Evolutionary conservation across 2,888 invertebrate genomes (phyloP).

Genomic region (Thera britannica): DNA sequence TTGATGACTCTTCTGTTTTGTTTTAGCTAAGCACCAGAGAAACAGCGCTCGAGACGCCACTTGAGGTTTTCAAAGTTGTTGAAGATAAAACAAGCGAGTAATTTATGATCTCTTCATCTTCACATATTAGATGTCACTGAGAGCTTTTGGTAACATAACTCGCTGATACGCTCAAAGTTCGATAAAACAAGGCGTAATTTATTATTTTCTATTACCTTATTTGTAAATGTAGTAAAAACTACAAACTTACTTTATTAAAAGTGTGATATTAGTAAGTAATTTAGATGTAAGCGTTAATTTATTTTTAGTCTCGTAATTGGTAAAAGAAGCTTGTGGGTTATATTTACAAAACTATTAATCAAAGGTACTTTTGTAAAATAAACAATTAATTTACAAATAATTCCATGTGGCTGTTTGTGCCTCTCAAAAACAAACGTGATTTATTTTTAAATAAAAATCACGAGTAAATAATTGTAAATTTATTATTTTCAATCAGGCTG

Average conservation of each 20-base stretch:
- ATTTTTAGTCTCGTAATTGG: constrained; percentile 48
- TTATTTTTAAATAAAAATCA: too few relatives aligned
- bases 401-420: background rate
- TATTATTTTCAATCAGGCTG: too few relatives aligned
- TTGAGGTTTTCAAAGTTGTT: constrained; percentile 50
- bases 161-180: background rate
- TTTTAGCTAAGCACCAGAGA: constrained; percentile 81
- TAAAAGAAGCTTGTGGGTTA: constrained; percentile 12
- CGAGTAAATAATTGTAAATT: too few relatives aligned
- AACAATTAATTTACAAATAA: background rate
- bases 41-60: constrained; percentile 77
- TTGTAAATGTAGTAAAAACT: constrained; percentile 25
- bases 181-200: background rate
- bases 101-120: background rate
- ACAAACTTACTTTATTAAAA: constrained; percentile 55
- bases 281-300: constrained; percentile 73
- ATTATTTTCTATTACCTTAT: constrained; percentile 8
- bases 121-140: background rate
- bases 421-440: background rate
- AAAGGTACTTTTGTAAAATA: background rate
- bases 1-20: constrained; percentile 42
- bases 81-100: constrained; percentile 21
- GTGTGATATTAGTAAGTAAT: constrained; percentile 79
- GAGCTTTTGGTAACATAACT: background rate
- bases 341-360: background rate